Conservation (phyloP, 2,888 invertebrate species). For the Liodrosophila aerea region DNA sequence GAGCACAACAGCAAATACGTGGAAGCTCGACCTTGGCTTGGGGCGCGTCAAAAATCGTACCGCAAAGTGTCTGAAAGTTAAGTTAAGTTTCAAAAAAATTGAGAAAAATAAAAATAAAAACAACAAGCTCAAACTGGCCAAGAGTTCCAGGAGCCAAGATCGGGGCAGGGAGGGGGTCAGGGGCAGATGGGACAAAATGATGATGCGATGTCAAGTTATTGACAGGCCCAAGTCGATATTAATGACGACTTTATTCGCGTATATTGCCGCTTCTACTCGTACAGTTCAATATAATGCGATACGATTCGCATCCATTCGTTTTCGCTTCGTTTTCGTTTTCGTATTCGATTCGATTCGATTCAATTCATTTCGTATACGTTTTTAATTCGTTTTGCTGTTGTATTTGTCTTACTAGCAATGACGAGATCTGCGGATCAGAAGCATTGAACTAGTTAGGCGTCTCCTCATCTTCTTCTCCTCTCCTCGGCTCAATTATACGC, state of each 20-base stretch:
- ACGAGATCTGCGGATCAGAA: constrained; percentile 16
- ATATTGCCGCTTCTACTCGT: constrained; percentile 39
- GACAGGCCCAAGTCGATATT: constrained; percentile 75
- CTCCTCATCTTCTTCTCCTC: neutral
- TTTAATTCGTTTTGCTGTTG: constrained; percentile 50
- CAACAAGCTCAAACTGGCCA: constrained; percentile 10
- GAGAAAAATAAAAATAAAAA: constrained; percentile 12
- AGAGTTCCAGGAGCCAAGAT: constrained; percentile 50
- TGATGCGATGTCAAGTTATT: constrained; percentile 77
- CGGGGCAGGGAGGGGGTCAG: constrained; percentile 4
- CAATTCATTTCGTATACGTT: constrained; percentile 1
- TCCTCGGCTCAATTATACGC: constrained; percentile 18
- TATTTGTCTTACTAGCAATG: constrained; percentile 68
- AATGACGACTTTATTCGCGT: constrained; percentile 74
- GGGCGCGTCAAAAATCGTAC: constrained; percentile 60
- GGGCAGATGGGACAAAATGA: constrained; percentile 40
- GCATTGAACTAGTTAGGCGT: constrained; percentile 57
- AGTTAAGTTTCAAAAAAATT: constrained; percentile 2
- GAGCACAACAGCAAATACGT: constrained; percentile 27
- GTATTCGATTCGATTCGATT: constrained; percentile 3
- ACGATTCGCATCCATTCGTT: constrained; percentile 8
- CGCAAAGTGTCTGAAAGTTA: constrained; percentile 57
- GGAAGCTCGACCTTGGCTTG: constrained; percentile 63
- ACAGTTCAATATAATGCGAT: constrained; percentile 4
- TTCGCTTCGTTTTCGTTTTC: constrained; percentile 8